Percentiles rank a stretch among this genome's conserved stretches.
Evolutionary conservation across 2,888 invertebrate genomes (phyloP).

Genomic region (Drosophila pseudotakahashii): DNA sequence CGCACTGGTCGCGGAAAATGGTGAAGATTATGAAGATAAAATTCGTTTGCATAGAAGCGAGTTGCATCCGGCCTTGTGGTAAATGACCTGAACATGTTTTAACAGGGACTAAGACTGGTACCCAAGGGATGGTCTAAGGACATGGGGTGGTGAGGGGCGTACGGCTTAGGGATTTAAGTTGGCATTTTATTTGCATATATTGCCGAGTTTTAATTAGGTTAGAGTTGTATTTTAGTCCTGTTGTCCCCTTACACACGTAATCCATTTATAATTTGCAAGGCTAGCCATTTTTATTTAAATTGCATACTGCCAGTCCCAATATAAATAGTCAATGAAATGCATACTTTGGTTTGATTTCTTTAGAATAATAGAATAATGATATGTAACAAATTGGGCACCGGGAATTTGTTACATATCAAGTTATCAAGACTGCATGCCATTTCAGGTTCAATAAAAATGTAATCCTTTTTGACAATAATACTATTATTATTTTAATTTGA

Average conservation of each 20-base stretch:
- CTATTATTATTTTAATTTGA: background rate
- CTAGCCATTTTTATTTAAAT: too few species aligned
- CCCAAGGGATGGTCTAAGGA: slow-evolving; percentile 1
- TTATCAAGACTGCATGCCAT: too few species aligned
- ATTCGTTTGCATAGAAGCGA: slow-evolving; percentile 85
- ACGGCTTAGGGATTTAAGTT: background rate
- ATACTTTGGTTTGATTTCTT: background rate
- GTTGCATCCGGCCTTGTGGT: slow-evolving; percentile 84
- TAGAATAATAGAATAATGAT: too few species aligned
- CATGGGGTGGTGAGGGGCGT: background rate
- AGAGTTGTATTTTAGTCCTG: background rate
- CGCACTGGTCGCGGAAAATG: slow-evolving; percentile 87
- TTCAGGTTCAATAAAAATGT: too few species aligned
- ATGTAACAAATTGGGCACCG: too few species aligned
- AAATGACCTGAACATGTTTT: slow-evolving; percentile 69
- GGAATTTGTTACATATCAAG: too few species aligned
- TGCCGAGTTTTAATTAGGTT: slow-evolving; percentile 2
- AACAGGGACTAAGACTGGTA: background rate
- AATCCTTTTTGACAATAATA: too few species aligned
- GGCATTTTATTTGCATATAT: slow-evolving; percentile 3
- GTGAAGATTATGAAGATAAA: slow-evolving; percentile 88
- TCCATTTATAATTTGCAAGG: background rate
- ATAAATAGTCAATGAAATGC: background rate
- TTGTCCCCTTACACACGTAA: background rate
- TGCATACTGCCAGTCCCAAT: background rate